Evolutionary conservation across 2,797 vertebrate genomes (phyloP).

Genomic region (Sternotherus odoratus): DNA sequence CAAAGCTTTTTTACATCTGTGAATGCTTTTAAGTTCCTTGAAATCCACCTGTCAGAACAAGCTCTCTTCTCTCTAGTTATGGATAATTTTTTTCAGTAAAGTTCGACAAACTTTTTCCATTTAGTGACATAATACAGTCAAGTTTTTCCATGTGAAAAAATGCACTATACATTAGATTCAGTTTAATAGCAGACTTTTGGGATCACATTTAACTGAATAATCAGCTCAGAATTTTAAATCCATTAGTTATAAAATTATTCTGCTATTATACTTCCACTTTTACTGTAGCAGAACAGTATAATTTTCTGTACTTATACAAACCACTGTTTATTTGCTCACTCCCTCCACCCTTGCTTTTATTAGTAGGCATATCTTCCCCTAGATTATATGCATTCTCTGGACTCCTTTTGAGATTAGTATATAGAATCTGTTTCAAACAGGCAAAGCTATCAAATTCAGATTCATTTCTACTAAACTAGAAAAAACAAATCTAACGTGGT

Average conservation of each 20-base stretch:
- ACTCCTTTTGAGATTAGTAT: neutral
- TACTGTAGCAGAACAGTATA: neutral
- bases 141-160: constrained; percentile 33
- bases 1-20: neutral
- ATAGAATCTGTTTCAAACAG: neutral
- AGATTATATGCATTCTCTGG: neutral
- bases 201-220: constrained; percentile 9
- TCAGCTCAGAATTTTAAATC: neutral
- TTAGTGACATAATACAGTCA: constrained; percentile 31
- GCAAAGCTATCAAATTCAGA: neutral
- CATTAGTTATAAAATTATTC: neutral
- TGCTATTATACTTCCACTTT: constrained; percentile 24
- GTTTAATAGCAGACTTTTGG: constrained; percentile 1
- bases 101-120: neutral
- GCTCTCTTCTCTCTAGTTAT: neutral
- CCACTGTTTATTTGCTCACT: neutral
- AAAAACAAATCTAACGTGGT: neutral
- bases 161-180: neutral
- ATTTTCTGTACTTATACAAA: neutral
- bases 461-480: neutral
- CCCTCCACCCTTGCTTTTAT: neutral
- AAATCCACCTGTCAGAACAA: neutral
- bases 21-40: constrained; percentile 36
- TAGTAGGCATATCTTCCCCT: neutral
- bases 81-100: constrained; percentile 20